Base-by-base conservation (phyloP, 2,888 invertebrate species). In the Dione juno region DNA sequence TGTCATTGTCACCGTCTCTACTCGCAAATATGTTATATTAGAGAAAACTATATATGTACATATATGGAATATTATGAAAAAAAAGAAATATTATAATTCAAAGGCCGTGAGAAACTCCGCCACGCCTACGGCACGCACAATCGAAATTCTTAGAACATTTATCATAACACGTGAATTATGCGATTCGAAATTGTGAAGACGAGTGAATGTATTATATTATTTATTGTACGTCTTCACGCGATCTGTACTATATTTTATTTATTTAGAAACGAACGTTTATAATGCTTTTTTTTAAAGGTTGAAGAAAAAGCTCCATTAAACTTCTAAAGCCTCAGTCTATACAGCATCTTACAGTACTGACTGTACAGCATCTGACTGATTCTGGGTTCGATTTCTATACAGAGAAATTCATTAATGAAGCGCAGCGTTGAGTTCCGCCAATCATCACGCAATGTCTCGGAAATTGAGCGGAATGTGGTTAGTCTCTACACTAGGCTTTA, bases 121-220 rank as follows among this genome's bases (percentile, higher is more conserved):
- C 74, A 64, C 79, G 74, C 79, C 79, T 64, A 77, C 78, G 61
- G 58, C 53, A 64, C 69, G 69, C 69, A 70, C 69, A 73, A 73
- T 74, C 75, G 69, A 72, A 74, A 76, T 78, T 78, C 76, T 76
- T 76, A 72, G 65, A 74, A 77, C 74, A 77, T 78, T 77, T 76
- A 76, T 78, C 77, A 77, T 75, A 75, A 52, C 70, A 69, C 45
- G 71, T 74, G 74, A 74, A 73, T 57, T 74, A 74, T 74, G 72
- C 67, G 72, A 67, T 70, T 67, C 66, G 54, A 66, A 74, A 66
- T 67, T 67, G 70, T 70, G 52, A 64, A 66, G 70, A 73, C 67
- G 65, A 73, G 64, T 64, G 73, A 67, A 67, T 65, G 59, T 67
- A 54, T 65, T 35, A 65, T 45, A 28, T 74, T 67, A 74, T 74